phyloP scores from a whole-genome alignment of 2,797 vertebrate species.

The Squalus acanthias region DNA sequence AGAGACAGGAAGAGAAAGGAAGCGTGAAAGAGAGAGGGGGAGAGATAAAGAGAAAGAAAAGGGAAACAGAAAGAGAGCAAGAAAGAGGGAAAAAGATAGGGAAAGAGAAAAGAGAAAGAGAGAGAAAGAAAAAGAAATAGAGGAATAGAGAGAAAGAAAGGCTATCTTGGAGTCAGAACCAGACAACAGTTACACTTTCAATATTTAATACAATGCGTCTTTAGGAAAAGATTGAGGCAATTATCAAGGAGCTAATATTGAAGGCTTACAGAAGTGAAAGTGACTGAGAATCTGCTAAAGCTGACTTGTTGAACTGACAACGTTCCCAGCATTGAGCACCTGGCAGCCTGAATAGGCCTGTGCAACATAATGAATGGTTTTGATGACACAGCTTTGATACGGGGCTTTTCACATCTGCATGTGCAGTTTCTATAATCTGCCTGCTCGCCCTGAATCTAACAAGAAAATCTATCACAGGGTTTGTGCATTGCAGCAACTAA shows the following conservation, averaged over 20 bases:
- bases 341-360: background rate
- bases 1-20: no score
- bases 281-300: background rate
- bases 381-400: background rate
- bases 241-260: background rate
- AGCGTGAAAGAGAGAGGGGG: no score
- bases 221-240: no score
- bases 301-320: background rate
- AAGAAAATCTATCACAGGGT: background rate
- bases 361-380: constrained; percentile 1
- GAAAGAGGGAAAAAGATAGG: no score
- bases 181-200: background rate
- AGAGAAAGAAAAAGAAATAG: background rate
- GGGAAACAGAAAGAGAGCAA: background rate
- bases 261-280: background rate
- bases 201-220: background rate
- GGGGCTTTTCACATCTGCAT: background rate
- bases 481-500: background rate
- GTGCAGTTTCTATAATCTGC: background rate
- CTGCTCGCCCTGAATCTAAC: background rate
- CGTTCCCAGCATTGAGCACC: background rate
- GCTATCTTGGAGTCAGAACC: background rate
- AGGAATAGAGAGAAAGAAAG: background rate
- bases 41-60: no score
- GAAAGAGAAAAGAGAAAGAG: no score